A percentile compares a stretch with the other conserved stretches of the same genome.
Evolutionary conservation across 2,113 vertebrate genomes (phyloP).

Genomic region (Gobio gobio): DNA sequence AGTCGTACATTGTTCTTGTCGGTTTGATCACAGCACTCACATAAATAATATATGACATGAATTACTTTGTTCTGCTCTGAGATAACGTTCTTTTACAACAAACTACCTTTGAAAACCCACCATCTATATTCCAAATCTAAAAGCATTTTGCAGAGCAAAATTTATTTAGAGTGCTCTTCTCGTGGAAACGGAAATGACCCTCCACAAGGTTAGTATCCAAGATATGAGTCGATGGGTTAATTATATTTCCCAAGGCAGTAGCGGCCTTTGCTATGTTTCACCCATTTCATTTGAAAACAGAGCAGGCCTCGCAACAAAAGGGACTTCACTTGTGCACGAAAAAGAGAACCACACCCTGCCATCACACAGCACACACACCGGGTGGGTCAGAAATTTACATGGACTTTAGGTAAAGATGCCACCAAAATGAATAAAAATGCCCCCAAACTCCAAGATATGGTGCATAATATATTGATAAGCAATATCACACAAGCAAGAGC

Average conservation of each 20-base stretch:
- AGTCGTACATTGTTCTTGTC: background rate
- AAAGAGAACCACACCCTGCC: too few relatives aligned
- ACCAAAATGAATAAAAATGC: too few relatives aligned
- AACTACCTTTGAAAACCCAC: background rate
- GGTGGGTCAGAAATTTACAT: too few relatives aligned
- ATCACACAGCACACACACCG: too few relatives aligned
- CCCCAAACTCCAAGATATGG: too few relatives aligned
- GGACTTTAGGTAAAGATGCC: too few relatives aligned
- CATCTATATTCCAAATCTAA: background rate
- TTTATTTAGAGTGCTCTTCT: background rate
- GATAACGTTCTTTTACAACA: background rate
- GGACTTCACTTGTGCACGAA: too few relatives aligned
- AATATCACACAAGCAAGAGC: too few relatives aligned
- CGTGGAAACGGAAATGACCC: background rate
- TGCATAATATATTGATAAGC: too few relatives aligned
- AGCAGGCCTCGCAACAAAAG: too few relatives aligned
- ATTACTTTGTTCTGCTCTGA: background rate
- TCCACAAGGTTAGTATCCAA: background rate
- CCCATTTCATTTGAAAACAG: too few relatives aligned
- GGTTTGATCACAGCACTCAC: conserved; percentile 4
- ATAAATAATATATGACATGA: conserved; percentile 8
- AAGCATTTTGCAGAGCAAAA: background rate
- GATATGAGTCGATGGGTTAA: background rate
- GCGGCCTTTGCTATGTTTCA: too few relatives aligned
- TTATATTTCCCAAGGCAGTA: background rate